Evolutionary conservation across 2,888 invertebrate genomes (phyloP), one percentile per base, ranked within the genome.

Genomic region (Ophioninae sp.): DNA sequence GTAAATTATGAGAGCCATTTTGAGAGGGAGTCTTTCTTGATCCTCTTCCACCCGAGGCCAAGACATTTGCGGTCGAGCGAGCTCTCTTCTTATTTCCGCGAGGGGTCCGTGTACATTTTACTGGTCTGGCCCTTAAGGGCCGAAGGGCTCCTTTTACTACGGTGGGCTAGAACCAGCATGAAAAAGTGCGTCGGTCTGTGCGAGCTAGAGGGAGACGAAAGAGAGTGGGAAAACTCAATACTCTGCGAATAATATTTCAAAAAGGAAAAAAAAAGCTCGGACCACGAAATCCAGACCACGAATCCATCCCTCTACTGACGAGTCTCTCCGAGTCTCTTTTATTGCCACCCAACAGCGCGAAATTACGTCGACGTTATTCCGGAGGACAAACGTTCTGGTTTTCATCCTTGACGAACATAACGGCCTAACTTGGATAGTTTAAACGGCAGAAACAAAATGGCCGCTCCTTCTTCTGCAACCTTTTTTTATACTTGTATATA

Each of bases 281-380:
- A 44, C 61, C 61, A 73, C 41, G 23, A 73, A 41, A 13, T 41
- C 72, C 13, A 44, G 69, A 59, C 39, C 56, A 41, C 62, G 21
- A 13, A 59, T 59, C 8, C 21, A 20, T 44, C 68, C 7, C 37
- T 30, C 17, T 30, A 30, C 30, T 30, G 30, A 30, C 30, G 30
- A 30, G 30, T 59, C 59, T 41, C 57, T 74, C 68, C 76, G 73
- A 67, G 80, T 83, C 64, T 74, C 41, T 65, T 83, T 77, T 80
- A 80, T 83, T 77, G 80, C 72, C 68, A 77, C 57, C 62, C 69
- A 69, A 39, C 73, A 77, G 64, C 80, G 62, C 69, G 56, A 82
- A 87, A 85, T 85, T 70, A 82, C 83, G 70, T 84, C 85, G 84
- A 87, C 87, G 85, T 86, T 86, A 85, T 85, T 88, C 86, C 83